Percentiles rank a stretch among this genome's conserved stretches.
These are phyloP conservation scores for Siniperca knerii DNA, from an alignment of 2,113 vertebrate species.

Conservation along the genomic window DNA sequence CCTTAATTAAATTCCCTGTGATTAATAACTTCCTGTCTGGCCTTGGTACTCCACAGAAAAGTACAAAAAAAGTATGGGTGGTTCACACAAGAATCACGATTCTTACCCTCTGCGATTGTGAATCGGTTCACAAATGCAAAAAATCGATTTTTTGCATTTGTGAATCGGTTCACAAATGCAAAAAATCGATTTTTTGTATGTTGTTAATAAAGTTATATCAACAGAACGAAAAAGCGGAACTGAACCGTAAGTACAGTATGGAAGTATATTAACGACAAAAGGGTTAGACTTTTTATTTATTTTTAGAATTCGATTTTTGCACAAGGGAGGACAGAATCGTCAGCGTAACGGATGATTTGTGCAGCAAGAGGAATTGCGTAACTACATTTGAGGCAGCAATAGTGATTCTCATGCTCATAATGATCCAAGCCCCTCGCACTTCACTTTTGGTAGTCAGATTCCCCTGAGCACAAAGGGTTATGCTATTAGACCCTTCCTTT, in stretches of 20 bases:
- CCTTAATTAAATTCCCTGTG: neutral
- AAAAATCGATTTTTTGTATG: neutral
- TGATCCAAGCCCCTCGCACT: too few relatives aligned
- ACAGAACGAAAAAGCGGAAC: neutral
- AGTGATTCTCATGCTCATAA: neutral
- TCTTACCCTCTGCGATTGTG: neutral
- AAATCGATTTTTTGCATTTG: neutral
- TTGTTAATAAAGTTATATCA: neutral
- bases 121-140: neutral
- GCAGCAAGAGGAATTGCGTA: neutral
- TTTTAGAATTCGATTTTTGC: neutral
- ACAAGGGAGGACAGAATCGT: neutral
- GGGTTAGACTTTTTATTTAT: neutral
- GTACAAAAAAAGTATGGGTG: neutral
- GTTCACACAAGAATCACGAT: fast-evolving
- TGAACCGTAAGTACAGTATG: neutral
- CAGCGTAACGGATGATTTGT: neutral
- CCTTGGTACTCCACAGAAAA: neutral
- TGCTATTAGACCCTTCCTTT: neutral
- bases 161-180: neutral
- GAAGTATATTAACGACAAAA: neutral
- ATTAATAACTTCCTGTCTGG: neutral
- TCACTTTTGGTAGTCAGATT: neutral
- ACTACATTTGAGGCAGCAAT: neutral
- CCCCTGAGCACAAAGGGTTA: neutral